Conservation (phyloP, 2,888 invertebrate genomes). For the Caenorhabditis sinica region DNA sequence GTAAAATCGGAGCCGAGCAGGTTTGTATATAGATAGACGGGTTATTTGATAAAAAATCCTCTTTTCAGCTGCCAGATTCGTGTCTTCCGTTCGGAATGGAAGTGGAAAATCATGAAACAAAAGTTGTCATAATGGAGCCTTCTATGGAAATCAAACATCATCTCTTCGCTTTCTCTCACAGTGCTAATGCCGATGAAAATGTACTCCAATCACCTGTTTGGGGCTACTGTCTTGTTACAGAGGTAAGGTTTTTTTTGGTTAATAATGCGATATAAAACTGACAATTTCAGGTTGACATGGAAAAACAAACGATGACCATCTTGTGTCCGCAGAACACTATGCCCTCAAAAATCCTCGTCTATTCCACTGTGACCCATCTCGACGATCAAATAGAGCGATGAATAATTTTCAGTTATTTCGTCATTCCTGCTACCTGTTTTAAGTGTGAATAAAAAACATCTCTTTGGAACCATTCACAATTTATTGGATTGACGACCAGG, state of each 20-base stretch:
- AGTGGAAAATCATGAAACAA: constrained; percentile 87
- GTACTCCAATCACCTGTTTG: constrained; percentile 90
- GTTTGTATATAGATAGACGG: constrained; percentile 84
- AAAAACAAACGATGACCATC: constrained; percentile 60
- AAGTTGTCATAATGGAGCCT: constrained; percentile 74
- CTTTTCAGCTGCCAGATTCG: constrained; percentile 89
- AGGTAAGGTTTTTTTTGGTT: constrained; percentile 86
- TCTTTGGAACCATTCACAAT: constrained; percentile 39
- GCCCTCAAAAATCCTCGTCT: constrained; percentile 91
- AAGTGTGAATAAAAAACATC: too few species aligned
- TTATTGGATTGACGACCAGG: constrained; percentile 33
- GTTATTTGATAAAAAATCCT: not conserved
- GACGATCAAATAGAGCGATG: constrained; percentile 85
- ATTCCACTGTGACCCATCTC: constrained; percentile 96
- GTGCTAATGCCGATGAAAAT: constrained; percentile 86
- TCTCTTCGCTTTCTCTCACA: constrained; percentile 92
- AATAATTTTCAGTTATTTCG: not conserved
- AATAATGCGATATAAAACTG: not conserved
- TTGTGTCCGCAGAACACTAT: constrained; percentile 84
- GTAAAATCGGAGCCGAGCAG: constrained; percentile 87
- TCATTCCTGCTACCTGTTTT: not conserved
- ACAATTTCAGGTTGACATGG: constrained; percentile 68
- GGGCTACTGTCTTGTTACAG: constrained; percentile 95
- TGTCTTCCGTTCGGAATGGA: constrained; percentile 98
- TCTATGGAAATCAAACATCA: constrained; percentile 88